phyloP scores from a whole-genome alignment of 2,888 invertebrate species.

The Allygus modestus region DNA sequence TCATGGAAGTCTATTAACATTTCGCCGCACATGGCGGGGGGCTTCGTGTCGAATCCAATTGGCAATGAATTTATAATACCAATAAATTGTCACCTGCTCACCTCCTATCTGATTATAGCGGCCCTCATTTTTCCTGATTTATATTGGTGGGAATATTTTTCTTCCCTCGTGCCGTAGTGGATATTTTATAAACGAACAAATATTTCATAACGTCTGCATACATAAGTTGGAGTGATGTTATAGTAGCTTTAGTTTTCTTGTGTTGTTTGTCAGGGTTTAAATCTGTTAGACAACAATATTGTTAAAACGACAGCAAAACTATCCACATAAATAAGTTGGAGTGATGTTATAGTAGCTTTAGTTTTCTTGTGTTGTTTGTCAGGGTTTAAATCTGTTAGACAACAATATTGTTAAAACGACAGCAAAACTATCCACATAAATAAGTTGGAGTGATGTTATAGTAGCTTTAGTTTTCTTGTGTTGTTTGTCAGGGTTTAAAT shows the following conservation, averaged over 20 bases:
- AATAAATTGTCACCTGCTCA: constrained; percentile 37
- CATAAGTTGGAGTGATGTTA: neutral
- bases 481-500: no score
- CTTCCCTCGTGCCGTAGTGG: neutral
- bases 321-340: neutral
- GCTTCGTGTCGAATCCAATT: constrained; percentile 27
- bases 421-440: neutral
- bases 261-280: neutral
- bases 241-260: neutral
- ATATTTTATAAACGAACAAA: constrained; percentile 1
- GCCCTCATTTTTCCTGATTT: constrained; percentile 39
- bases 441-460: neutral
- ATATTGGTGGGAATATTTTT: constrained; percentile 39
- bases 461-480: no score
- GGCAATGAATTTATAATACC: constrained; percentile 42
- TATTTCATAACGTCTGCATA: constrained; percentile 20
- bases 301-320: no score
- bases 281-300: no score
- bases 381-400: no score
- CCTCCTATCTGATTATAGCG: constrained; percentile 16
- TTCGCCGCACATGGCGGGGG: neutral
- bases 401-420: no score
- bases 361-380: no score
- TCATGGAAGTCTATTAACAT: constrained; percentile 1
- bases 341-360: neutral